phyloP scores from a whole-genome alignment of 2,113 vertebrate species.

The Colaptes auratus region DNA sequence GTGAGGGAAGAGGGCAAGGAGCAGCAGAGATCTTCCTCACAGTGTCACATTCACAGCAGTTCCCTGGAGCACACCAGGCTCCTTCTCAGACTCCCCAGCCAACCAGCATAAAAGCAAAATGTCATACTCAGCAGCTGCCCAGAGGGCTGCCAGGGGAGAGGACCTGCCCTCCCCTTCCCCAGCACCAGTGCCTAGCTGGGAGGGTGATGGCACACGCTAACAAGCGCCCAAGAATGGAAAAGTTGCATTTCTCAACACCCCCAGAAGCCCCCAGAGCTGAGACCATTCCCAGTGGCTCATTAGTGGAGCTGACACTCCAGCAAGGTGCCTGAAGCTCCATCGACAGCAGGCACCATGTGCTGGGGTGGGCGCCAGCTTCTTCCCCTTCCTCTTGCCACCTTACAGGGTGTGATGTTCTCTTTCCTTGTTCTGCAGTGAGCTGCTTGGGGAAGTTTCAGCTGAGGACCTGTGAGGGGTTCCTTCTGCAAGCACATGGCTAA shows the following conservation, averaged over 20 bases:
- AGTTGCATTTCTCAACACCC: too few relatives aligned
- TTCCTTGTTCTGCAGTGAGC: background rate
- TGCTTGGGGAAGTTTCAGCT: background rate
- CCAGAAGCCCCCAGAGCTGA: fast-evolving
- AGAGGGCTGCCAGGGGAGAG: background rate
- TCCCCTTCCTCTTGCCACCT: slow-evolving; percentile 19
- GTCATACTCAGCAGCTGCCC: background rate
- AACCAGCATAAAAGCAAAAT: background rate
- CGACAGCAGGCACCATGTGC: background rate
- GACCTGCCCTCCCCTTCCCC: background rate
- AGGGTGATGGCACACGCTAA: background rate
- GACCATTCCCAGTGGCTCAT: fast-evolving
- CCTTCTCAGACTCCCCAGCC: background rate
- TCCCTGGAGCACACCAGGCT: fast-evolving
- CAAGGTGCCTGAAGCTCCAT: background rate
- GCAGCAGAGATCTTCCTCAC: background rate
- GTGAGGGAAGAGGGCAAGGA: fast-evolving
- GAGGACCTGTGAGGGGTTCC: background rate
- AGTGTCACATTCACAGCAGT: fast-evolving
- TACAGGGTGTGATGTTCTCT: slow-evolving; percentile 17
- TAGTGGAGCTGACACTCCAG: background rate
- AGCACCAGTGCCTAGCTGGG: background rate
- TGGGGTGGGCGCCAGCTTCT: background rate
- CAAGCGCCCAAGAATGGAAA: background rate
- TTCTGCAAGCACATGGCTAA: fast-evolving